Base-by-base conservation (phyloP, 2,797 vertebrate genomes). In the Phoebastria nigripes region DNA sequence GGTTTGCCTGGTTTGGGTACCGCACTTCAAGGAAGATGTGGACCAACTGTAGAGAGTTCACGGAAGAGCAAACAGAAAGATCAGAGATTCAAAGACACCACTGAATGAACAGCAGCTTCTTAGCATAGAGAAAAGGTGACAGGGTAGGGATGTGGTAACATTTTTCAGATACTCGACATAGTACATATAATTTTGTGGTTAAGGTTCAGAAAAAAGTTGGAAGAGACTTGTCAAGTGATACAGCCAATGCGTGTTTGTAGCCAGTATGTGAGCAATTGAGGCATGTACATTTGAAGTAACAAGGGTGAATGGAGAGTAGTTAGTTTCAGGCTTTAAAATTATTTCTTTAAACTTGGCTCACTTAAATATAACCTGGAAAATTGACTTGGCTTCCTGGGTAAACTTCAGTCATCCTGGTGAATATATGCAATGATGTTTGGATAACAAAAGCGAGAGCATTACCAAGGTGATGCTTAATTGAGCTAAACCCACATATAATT, bases 391-490 rank as follows among this genome's bases (percentile, higher is more conserved):
- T 96, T 96, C 56, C 59, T 79, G 74, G 49, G n/a, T 69, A 93
- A 96, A 78, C 51, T 79, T 95, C 72, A 82, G 49, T 87, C 87
- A 92, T 89, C 47, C 81, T 77, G 88, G 95, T 79, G 80, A 96
- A 85, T 59, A 61, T 9, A 49, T 72, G 52, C 69, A 95, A 66
- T 82, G 90, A 37, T 83, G 77, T 87, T 82, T 80, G 71, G 66
- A 82, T 94, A 93, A 97, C 69, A 96, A 97, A 97, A 93, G 79
- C 80, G 42, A 62, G 51, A 52, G 42, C 58, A 96, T 97, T 96
- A 91, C 82, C 37, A 82, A 82, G 76, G 96, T 79, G 91, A 94
- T 90, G 88, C 55, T 92, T 97, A 96, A 96, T 93, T 96, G 96
- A 91, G 61, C 81, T 69, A 91, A 94, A 91, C 94, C 89, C 84